Base-by-base conservation (phyloP, 2,888 invertebrate genomes). In the Hemistola chrysoprasaria region DNA sequence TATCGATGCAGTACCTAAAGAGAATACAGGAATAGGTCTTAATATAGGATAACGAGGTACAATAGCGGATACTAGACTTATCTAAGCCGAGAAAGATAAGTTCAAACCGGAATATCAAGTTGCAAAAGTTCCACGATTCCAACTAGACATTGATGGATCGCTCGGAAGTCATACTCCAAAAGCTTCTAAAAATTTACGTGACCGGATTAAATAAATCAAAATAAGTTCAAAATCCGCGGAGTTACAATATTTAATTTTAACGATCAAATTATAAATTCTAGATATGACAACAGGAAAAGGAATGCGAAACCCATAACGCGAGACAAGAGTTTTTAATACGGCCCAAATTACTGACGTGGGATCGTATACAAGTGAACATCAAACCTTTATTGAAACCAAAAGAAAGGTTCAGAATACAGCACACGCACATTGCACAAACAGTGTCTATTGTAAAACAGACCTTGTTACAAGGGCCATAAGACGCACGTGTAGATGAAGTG, bases 321-420 rank as follows among this genome's bases (percentile, higher is more conserved):
- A 43, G 24, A 40, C 37, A 36, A 42, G 32, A 44, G 27, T 40
- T 43, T n/a, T n/a, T 42, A 40, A 48, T 39, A 42, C 38, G 20
- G 46, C 40, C 42, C 32, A 52, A 52, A 54, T 52, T 54, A 52
- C 52, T 46, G 33, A 38, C 35, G 45, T 36, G 11, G 38, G 36
- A 44, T 50, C 33, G 43, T 40, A 44, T 46, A 53, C 45, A 47
- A 47, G 48, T 48, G 48, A 47, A 50, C 47, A 53, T 53, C 48
- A 49, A 53, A 47, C 44, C 53, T 50, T 55, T 59, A 56, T 54
- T 51, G 42, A 56, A 51, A 53, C 54, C 53, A 54, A 57, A 62
- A 62, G 56, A 52, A 56, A 58, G 45, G 57, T 40, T 50, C 50
- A 46, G 44, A 52, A 35, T 32, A 41, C 48, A 55, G 46, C 50